These are phyloP conservation scores for Hyposoter didymator DNA, from an alignment of 2,888 invertebrate species.

Conservation along the genomic window DNA sequence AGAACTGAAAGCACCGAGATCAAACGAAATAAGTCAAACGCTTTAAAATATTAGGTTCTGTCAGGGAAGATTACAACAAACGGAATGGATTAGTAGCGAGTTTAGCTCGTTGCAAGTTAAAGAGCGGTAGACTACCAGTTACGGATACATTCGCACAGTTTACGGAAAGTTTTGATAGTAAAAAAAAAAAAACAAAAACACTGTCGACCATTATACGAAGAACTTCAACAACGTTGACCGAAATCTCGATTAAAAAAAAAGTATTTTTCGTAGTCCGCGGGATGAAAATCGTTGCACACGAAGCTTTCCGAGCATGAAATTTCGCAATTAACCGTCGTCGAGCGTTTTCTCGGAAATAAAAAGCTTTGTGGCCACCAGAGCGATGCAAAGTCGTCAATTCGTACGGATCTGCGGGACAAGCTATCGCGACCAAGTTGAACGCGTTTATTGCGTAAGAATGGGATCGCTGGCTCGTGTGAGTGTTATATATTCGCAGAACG, in stretches of 20 bases:
- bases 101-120: neutral
- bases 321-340: neutral
- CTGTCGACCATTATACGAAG: constrained; percentile 45
- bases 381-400: neutral
- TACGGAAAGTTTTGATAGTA: neutral
- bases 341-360: constrained; percentile 10
- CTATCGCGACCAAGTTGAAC: constrained; percentile 11
- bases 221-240: constrained; percentile 39
- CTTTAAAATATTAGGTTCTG: constrained; percentile 1
- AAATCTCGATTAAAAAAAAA: neutral
- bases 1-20: constrained; percentile 86
- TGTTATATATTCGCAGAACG: constrained; percentile 72
- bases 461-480: constrained; percentile 3
- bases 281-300: constrained; percentile 53
- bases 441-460: constrained; percentile 10
- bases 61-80: neutral
- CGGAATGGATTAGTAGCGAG: neutral
- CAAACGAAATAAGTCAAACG: constrained; percentile 41
- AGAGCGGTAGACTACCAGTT: neutral
- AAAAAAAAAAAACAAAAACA: constrained; percentile 18
- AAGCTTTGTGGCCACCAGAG: neutral
- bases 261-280: neutral
- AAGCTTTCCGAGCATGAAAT: neutral
- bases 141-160: neutral
- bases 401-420: neutral